These are phyloP conservation scores for Dexiosoma caninum DNA, from an alignment of 2,888 invertebrate species.

Conservation along the genomic window DNA sequence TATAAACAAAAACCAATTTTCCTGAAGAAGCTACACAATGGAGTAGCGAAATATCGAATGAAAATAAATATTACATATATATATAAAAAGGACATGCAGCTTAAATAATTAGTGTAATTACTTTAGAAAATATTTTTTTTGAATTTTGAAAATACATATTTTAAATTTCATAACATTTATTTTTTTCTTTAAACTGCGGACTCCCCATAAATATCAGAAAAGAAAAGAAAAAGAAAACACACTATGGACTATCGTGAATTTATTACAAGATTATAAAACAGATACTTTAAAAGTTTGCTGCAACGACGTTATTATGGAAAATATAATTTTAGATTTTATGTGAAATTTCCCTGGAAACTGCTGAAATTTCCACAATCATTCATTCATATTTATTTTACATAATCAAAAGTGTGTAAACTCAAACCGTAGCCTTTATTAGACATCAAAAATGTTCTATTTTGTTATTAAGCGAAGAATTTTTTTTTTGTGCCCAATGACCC, in stretches of 20 bases:
- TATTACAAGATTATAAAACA: neutral
- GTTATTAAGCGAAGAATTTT: conserved; percentile 5
- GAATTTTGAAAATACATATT: too few species aligned
- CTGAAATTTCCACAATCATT: neutral
- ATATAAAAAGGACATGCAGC: too few species aligned
- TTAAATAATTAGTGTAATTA: too few species aligned
- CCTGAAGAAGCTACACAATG: too few species aligned
- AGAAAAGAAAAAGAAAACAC: too few species aligned
- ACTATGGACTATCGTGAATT: neutral
- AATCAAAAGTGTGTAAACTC: conserved; percentile 2
- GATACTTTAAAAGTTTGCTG: neutral
- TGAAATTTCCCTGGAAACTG: neutral
- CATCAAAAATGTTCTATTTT: conserved; percentile 34
- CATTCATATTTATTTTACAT: conserved; percentile 5
- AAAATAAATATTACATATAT: too few species aligned
- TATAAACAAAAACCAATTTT: too few species aligned
- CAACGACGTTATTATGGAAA: neutral
- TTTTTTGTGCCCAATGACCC: conserved; percentile 46
- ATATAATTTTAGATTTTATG: neutral
- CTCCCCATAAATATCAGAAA: too few species aligned
- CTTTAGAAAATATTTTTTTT: too few species aligned
- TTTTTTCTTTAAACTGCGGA: too few species aligned
- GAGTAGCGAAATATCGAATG: too few species aligned
- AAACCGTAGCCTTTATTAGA: neutral
- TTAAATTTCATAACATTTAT: too few species aligned